phyloP scores from a whole-genome alignment of 2,888 invertebrate genomes.

The Sarcophaga carnaria region DNA sequence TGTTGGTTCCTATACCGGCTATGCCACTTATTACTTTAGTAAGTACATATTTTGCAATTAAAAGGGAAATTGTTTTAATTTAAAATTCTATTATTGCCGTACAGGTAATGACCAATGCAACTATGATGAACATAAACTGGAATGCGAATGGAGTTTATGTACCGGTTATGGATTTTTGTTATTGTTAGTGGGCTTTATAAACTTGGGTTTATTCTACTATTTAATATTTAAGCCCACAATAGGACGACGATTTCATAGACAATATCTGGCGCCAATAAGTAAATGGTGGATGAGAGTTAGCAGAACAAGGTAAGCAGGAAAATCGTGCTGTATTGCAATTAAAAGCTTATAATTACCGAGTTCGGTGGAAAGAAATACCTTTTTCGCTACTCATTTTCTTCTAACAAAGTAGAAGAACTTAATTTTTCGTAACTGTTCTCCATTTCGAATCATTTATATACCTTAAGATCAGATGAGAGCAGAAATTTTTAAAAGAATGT shows the following conservation, averaged over 20 bases:
- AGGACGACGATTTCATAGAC: constrained; percentile 72
- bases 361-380: no score
- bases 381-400: no score
- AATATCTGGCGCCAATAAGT: constrained; percentile 72
- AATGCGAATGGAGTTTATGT: constrained; percentile 82
- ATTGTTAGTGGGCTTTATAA: constrained; percentile 84
- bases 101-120: constrained; percentile 57
- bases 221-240: constrained; percentile 84
- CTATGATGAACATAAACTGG: constrained; percentile 27
- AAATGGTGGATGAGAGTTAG: constrained; percentile 76
- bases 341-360: no score
- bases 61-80: constrained; percentile 1
- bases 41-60: constrained; percentile 55
- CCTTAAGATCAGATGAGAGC: no score
- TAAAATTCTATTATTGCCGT: no score
- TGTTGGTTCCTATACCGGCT: constrained; percentile 78
- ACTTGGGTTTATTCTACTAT: constrained; percentile 86
- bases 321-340: background rate
- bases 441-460: no score
- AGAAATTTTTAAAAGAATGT: no score
- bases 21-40: constrained; percentile 80
- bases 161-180: constrained; percentile 89
- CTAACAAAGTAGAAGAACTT: no score
- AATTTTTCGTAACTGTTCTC: no score
- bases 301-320: constrained; percentile 73